A percentile compares a stretch with the other conserved stretches of the same genome.
Conservation (phyloP, 1,140 invertebrate species). For the Proctacanthus coquilletti region DNA sequence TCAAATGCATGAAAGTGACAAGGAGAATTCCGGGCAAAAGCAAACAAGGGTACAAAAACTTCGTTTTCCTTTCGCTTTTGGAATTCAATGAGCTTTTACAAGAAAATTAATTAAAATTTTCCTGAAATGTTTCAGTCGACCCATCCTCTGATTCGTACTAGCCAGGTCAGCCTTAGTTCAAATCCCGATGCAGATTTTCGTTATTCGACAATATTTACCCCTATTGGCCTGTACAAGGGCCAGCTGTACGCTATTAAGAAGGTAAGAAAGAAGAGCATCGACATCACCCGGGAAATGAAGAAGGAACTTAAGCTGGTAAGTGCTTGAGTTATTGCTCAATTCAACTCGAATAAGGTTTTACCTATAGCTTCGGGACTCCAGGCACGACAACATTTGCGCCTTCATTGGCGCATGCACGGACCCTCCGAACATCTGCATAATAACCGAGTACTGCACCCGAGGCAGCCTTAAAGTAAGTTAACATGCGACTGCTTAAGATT, state of each 20-base stretch:
- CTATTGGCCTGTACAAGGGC: conserved; percentile 78
- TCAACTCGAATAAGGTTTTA: too few relatives aligned
- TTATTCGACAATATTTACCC: conserved; percentile 73
- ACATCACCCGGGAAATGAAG: conserved; percentile 82
- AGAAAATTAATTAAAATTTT: neutral
- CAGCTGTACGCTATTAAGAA: conserved; percentile 70
- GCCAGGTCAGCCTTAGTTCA: conserved; percentile 72
- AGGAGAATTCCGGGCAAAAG: conserved; percentile 21
- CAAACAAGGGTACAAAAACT: conserved; percentile 34
- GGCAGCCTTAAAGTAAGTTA: conserved; percentile 64
- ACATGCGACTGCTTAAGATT: conserved; percentile 3
- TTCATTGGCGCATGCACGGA: conserved; percentile 91
- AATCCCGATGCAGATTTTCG: conserved; percentile 72
- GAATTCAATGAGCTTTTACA: neutral
- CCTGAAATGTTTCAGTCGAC: conserved; percentile 26
- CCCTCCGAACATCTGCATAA: conserved; percentile 73
- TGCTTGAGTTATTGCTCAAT: too few relatives aligned
- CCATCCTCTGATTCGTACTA: conserved; percentile 54
- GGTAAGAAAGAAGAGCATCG: conserved; percentile 69
- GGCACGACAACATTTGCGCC: conserved; percentile 81
- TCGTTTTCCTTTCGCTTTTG: neutral
- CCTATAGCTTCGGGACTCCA: conserved; percentile 73
- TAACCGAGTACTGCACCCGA: conserved; percentile 80
- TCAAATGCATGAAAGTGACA: conserved; percentile 43
- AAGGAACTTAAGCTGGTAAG: conserved; percentile 85